Evolutionary conservation across 2,113 vertebrate species (phyloP).

Genomic region (Epinephelus fuscoguttatus): DNA sequence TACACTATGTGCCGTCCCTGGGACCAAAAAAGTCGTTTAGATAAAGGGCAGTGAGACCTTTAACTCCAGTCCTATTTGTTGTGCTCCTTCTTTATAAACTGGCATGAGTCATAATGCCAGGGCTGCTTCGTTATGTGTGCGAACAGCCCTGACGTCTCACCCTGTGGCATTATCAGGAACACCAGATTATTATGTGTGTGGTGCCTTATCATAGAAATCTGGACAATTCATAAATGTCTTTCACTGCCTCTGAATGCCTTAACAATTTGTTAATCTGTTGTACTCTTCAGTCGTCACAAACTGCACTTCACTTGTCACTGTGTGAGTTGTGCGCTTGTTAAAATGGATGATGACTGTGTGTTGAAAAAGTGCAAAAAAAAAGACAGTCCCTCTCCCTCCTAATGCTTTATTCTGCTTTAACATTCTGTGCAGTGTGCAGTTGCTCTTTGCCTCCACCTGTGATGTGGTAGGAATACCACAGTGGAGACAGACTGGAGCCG

Average conservation of each 20-base stretch:
- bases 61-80: constrained; percentile 58
- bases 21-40: constrained; percentile 29
- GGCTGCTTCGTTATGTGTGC: neutral
- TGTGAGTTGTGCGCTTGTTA: neutral
- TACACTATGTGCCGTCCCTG: constrained; percentile 17
- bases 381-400: constrained; percentile 28
- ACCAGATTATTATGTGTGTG: constrained; percentile 6
- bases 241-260: neutral
- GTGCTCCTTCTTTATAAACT: constrained; percentile 34
- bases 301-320: neutral
- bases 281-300: constrained; percentile 7
- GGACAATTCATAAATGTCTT: neutral
- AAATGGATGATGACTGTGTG: constrained; percentile 33
- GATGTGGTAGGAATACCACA: constrained; percentile 74
- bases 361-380: constrained; percentile 35
- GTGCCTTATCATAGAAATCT: constrained; percentile 7
- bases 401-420: constrained; percentile 18
- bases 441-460: constrained; percentile 75
- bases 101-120: constrained; percentile 36
- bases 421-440: constrained; percentile 62
- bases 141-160: neutral
- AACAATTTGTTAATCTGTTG: constrained; percentile 22
- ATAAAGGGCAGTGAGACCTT: constrained; percentile 70
- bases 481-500: constrained; percentile 74
- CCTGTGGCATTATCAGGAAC: constrained; percentile 8